Conservation (phyloP, 2,797 vertebrate species). For the Hippocampus kuda region DNA sequence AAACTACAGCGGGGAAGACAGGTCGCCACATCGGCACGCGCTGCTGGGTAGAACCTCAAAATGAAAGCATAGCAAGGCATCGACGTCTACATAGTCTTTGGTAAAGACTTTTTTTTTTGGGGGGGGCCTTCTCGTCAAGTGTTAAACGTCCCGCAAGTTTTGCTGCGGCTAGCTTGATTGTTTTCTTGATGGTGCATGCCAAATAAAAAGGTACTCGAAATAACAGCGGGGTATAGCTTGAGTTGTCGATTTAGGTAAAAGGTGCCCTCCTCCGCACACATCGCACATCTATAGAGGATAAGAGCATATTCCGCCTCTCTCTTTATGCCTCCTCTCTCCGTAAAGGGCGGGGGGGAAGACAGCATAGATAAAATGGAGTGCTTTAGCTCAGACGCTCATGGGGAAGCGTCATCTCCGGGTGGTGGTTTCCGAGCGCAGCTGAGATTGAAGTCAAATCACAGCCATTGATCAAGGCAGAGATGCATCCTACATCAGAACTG, state of each 20-base stretch:
- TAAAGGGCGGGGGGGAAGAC: slow-evolving; percentile 24
- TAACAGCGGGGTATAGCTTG: neutral
- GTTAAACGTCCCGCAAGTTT: too few relatives aligned
- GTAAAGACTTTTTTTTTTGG: too few relatives aligned
- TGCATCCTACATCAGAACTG: slow-evolving; percentile 36
- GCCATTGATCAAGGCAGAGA: slow-evolving; percentile 47
- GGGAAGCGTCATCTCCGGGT: slow-evolving; percentile 57
- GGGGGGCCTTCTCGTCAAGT: too few relatives aligned
- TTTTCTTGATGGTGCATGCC: too few relatives aligned
- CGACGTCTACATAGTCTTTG: too few relatives aligned
- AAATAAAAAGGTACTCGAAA: neutral
- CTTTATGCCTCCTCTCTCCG: slow-evolving; percentile 27
- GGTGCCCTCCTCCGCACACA: slow-evolving; percentile 39
- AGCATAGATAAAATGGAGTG: slow-evolving; percentile 47
- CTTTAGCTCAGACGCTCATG: slow-evolving; percentile 51
- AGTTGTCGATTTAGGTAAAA: slow-evolving; percentile 2
- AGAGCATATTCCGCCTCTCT: slow-evolving; percentile 14
- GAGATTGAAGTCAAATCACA: slow-evolving; percentile 56
- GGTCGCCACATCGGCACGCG: too few relatives aligned
- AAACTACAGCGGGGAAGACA: too few relatives aligned
- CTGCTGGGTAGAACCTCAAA: too few relatives aligned
- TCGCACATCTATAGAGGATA: slow-evolving; percentile 25
- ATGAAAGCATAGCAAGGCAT: too few relatives aligned
- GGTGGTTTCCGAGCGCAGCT: slow-evolving; percentile 32
- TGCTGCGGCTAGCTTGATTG: too few relatives aligned